A percentile compares a stretch with the other conserved stretches of the same genome.
phyloP scores from a whole-genome alignment of 2,113 vertebrate genomes.

The Cricetomys ansorgei region DNA sequence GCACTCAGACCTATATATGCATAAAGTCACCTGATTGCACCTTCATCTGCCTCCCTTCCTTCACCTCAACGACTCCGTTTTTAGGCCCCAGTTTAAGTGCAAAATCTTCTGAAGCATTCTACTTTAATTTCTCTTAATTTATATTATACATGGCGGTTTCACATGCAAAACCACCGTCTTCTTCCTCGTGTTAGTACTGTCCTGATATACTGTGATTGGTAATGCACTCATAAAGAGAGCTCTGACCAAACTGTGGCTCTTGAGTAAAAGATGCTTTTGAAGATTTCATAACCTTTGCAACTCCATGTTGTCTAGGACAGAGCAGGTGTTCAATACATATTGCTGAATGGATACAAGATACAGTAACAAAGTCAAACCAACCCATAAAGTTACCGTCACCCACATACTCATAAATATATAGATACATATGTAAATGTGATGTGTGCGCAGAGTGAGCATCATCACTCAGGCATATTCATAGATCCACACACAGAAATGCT shows the following conservation, averaged over 20 bases:
- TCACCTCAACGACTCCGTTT: neutral
- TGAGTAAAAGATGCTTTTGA: slow-evolving; percentile 39
- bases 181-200: neutral
- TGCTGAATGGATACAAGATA: neutral
- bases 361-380: neutral
- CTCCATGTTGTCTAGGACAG: neutral
- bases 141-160: neutral
- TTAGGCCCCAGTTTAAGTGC: neutral
- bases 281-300: slow-evolving; percentile 16
- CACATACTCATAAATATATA: neutral
- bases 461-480: neutral
- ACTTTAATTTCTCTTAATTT: slow-evolving; percentile 46
- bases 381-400: neutral
- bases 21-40: neutral
- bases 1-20: neutral
- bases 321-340: slow-evolving; percentile 39
- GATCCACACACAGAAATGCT: neutral
- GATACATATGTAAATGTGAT: neutral
- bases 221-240: neutral
- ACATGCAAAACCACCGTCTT: neutral
- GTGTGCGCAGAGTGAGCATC: neutral
- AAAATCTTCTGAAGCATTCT: neutral
- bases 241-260: neutral
- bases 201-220: neutral
- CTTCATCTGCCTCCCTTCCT: neutral